Conservation (phyloP, 2,113 vertebrate species). For the Eurystomus gularis region DNA sequence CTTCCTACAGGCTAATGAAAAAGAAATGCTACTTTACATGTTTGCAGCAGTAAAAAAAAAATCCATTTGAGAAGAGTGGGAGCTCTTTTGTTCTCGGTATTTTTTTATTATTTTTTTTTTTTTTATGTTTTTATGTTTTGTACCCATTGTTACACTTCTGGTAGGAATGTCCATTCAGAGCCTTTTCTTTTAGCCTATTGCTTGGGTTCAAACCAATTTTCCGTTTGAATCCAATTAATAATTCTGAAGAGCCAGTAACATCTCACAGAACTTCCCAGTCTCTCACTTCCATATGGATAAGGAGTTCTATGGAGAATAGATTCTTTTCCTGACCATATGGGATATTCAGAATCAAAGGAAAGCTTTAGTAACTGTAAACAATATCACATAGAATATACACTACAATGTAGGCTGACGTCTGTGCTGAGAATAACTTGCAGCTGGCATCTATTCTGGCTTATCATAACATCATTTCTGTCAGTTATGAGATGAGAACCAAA, state of each 20-base stretch:
- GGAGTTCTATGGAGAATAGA: not conserved
- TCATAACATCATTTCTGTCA: conserved; percentile 51
- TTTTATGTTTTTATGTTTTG: not conserved
- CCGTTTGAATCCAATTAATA: not conserved
- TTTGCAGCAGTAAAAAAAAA: not conserved
- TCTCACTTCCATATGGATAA: not conserved
- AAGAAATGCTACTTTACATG: not conserved
- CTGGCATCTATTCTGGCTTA: conserved; percentile 64
- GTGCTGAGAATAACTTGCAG: conserved; percentile 68
- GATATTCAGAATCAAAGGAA: conserved; percentile 45
- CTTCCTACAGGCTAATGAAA: not conserved
- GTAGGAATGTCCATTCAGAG: not conserved
- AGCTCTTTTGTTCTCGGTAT: not conserved
- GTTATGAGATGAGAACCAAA: conserved; percentile 53
- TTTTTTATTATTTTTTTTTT: not conserved
- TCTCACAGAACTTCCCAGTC: not conserved
- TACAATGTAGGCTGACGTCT: conserved; percentile 45
- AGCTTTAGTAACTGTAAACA: conserved; percentile 50
- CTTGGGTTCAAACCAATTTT: not conserved
- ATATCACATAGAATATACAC: not conserved
- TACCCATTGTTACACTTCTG: not conserved
- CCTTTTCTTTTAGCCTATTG: not conserved
- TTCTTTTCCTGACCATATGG: conserved; percentile 45
- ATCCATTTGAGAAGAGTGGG: not conserved
- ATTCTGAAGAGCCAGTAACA: not conserved